Percentiles rank a stretch among this genome's conserved stretches.
Evolutionary conservation across 2,113 vertebrate genomes (phyloP).

Genomic region (Excalfactoria chinensis): DNA sequence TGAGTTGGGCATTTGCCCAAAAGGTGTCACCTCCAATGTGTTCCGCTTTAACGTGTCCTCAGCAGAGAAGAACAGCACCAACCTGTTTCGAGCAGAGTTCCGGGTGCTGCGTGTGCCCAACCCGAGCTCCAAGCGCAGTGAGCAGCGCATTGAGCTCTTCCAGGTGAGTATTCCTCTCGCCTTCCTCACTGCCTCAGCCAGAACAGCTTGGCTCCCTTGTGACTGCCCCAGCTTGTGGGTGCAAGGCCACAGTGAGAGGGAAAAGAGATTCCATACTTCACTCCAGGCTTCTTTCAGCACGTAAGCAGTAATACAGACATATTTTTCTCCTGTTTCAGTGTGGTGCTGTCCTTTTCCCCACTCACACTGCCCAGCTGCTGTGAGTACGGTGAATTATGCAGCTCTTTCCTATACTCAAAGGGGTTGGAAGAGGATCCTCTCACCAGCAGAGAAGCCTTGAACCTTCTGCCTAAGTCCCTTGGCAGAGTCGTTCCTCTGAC

Average conservation of each 20-base stretch:
- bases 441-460: neutral
- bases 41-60: slow-evolving; percentile 96
- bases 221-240: neutral
- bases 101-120: slow-evolving; percentile 92
- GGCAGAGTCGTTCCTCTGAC: neutral
- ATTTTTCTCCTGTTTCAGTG: neutral
- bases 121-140: slow-evolving; percentile 85
- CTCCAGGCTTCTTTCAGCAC: neutral
- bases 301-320: neutral
- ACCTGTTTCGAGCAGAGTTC: slow-evolving; percentile 96
- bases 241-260: neutral
- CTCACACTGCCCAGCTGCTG: neutral
- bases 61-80: slow-evolving; percentile 96
- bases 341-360: neutral
- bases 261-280: neutral
- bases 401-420: neutral
- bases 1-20: slow-evolving; percentile 89
- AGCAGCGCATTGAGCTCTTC: slow-evolving; percentile 97
- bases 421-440: neutral
- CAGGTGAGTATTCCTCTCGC: slow-evolving; percentile 80
- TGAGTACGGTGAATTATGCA: neutral
- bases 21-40: slow-evolving; percentile 92
- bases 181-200: neutral
- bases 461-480: neutral
- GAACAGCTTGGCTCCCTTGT: neutral